Evolutionary conservation across 2,113 vertebrate genomes (phyloP), one percentile per base, ranked within the genome.

Genomic region (Miniopterus natalensis): DNA sequence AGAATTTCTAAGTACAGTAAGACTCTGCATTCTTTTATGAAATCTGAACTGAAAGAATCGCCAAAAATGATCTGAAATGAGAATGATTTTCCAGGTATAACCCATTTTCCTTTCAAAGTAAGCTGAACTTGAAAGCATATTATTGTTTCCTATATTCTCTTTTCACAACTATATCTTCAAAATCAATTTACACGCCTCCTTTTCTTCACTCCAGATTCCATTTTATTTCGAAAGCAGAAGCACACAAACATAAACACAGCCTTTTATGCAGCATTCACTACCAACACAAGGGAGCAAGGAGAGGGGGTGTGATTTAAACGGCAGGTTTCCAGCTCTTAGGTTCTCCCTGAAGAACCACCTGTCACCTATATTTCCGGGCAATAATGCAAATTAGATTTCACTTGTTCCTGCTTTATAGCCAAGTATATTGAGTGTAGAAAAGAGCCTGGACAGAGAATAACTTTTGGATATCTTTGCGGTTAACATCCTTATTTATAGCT

Each of bases 21-120:
- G 47, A 88, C 92, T 75, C 51, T 70, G 25, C 42, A 74, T 63
- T 71, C 57, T 66, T 87, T 95, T 71, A 83, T 66, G 96, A 73
- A 83, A 83, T 68, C n/a, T 40, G 11, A 73, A 78, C 42, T 80
- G 27, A 90, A 79, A 77, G 40, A 92, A 89, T 36, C 74, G 65
- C 59, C 75, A 59, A 93, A 95, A 85, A 49, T 61, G 57, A 94
- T 12, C n/a, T 83, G 81, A 94, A 85, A 47, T 68, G 27, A 92
- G 18, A 92, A 49, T 75, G n/a, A 79, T 57, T 57, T 93, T 90
- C 57, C 83, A 40, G n/a, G 11, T 7, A n/a, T 31, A 75, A 63
- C 5, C 79, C 53, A 79, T 68, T 92, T 80, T 80, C 49, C 83
- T 61, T 89, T 80, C 70, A 84, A 90, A 92, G 73, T 53, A 89